Conservation (phyloP, 2,113 vertebrate species). For the Desmodus rotundus region DNA sequence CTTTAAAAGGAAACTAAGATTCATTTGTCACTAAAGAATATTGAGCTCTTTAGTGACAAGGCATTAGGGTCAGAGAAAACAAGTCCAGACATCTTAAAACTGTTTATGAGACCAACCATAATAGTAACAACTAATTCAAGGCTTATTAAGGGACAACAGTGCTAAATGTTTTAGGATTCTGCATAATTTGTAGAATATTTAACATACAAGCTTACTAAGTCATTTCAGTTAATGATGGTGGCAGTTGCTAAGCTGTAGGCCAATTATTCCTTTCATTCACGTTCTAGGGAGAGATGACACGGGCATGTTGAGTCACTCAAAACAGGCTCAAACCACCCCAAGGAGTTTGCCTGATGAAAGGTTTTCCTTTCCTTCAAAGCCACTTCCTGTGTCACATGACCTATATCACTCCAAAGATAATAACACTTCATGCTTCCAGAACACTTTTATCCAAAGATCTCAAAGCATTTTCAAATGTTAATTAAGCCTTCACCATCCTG, state of each 20-base stretch:
- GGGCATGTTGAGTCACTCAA: conserved; percentile 67
- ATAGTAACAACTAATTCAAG: background rate
- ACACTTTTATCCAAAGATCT: conserved; percentile 74
- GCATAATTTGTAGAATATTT: conserved; percentile 28
- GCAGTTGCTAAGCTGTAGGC: conserved; percentile 53
- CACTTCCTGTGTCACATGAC: conserved; percentile 74
- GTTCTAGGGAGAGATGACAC: conserved; percentile 49
- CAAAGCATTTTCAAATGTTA: conserved; percentile 74
- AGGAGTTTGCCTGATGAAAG: conserved; percentile 73
- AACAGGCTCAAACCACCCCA: conserved; percentile 67
- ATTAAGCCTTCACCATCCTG: conserved; percentile 64
- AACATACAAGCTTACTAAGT: background rate
- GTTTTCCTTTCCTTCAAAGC: conserved; percentile 73
- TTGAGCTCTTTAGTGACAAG: conserved; percentile 23
- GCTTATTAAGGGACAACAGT: background rate
- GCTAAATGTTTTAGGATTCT: conserved; percentile 26
- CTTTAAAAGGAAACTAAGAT: conserved; percentile 43
- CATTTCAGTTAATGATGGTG: conserved; percentile 27
- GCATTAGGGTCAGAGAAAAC: background rate
- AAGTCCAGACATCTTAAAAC: background rate
- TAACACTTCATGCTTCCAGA: conserved; percentile 70
- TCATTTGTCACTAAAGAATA: background rate
- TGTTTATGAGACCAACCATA: background rate
- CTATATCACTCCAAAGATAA: conserved; percentile 71
- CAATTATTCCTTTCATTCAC: conserved; percentile 58